Evolutionary conservation across 2,113 vertebrate species (phyloP).

Genomic region (Mobula hypostoma): DNA sequence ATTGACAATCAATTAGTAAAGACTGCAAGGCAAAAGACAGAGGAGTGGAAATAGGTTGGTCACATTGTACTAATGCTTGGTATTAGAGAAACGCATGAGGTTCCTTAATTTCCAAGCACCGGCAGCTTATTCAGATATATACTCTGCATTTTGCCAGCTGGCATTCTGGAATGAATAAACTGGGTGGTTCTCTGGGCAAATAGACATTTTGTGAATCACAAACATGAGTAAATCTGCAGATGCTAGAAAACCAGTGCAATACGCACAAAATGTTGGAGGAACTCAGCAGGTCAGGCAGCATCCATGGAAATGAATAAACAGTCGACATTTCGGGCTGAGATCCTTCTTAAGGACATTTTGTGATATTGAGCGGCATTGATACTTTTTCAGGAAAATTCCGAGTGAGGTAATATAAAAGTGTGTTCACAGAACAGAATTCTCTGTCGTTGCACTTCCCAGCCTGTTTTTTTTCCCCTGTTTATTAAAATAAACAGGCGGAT

Average conservation of each 20-base stretch:
- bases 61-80: neutral
- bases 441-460: neutral
- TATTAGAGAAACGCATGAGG: neutral
- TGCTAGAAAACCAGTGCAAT: too few species aligned
- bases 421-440: neutral
- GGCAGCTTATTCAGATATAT: neutral
- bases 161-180: neutral
- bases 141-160: neutral
- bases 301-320: too few species aligned
- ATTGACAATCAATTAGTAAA: neutral
- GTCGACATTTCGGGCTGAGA: too few species aligned
- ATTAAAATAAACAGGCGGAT: neutral
- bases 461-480: neutral
- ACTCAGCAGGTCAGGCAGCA: too few species aligned
- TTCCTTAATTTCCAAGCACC: neutral
- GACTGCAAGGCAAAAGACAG: neutral
- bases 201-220: too few species aligned
- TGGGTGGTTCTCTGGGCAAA: too few species aligned
- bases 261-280: too few species aligned
- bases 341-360: neutral
- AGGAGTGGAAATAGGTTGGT: neutral
- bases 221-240: too few species aligned
- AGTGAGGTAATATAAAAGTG: neutral
- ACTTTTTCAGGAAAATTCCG: neutral
- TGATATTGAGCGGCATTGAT: neutral